Conservation (phyloP, 2,888 invertebrate species). For the Acrobasis suavella region DNA sequence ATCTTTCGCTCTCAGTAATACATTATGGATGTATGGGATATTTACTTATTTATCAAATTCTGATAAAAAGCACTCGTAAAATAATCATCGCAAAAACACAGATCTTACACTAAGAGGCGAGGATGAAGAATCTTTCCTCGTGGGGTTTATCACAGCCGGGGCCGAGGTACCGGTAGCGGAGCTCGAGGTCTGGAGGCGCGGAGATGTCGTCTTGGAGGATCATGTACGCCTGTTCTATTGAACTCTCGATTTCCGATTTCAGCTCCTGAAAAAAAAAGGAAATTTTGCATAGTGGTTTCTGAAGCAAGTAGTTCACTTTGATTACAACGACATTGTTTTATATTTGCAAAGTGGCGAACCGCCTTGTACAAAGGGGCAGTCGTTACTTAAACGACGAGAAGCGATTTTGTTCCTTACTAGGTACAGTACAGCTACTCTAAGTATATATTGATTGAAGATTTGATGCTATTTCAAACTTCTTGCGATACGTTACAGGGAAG, state of each 20-base stretch:
- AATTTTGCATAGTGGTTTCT: not conserved
- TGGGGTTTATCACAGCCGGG: conserved; percentile 71
- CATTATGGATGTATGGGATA: not conserved
- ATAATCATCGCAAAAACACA: not conserved
- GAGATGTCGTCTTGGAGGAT: conserved; percentile 81
- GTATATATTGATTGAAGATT: too few relatives aligned
- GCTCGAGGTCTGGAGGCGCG: conserved; percentile 74
- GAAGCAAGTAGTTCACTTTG: too few relatives aligned
- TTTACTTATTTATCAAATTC: not conserved
- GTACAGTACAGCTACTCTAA: too few relatives aligned
- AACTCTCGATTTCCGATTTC: conserved; percentile 70
- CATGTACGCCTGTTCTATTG: conserved; percentile 76
- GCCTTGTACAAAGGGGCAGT: too few relatives aligned
- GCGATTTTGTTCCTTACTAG: too few relatives aligned
- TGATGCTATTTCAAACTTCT: too few relatives aligned
- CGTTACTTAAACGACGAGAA: too few relatives aligned
- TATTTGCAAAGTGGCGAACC: too few relatives aligned
- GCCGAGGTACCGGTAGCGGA: conserved; percentile 69
- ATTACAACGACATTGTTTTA: too few relatives aligned
- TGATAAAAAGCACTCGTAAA: conserved; percentile 14
- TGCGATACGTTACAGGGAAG: too few relatives aligned
- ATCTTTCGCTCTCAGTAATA: not conserved
- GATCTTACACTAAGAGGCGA: conserved; percentile 45
- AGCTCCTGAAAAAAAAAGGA: conserved; percentile 64
- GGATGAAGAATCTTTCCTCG: conserved; percentile 70